A percentile compares a stretch with the other conserved stretches of the same genome.
Evolutionary conservation across 2,797 vertebrate species (phyloP).

Genomic region (Macroramphosus scolopax): DNA sequence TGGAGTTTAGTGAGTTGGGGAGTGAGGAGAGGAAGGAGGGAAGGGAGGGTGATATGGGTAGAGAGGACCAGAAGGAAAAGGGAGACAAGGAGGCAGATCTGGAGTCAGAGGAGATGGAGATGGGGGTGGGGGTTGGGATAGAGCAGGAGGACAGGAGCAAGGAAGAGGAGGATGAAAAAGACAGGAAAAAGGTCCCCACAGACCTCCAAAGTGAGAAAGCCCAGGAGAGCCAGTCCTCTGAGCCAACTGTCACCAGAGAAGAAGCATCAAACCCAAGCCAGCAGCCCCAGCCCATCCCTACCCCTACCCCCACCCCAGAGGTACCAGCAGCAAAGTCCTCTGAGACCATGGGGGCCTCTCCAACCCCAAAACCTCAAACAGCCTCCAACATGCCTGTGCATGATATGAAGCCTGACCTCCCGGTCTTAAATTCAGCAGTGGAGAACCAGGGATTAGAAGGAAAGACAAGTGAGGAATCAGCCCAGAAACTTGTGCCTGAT

Average conservation of each 20-base stretch:
- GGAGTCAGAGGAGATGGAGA: slow-evolving; percentile 79
- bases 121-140: slow-evolving; percentile 73
- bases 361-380: slow-evolving; percentile 20
- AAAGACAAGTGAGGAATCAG: slow-evolving; percentile 45
- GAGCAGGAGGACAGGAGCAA: slow-evolving; percentile 69
- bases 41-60: slow-evolving; percentile 68
- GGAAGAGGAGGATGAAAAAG: slow-evolving; percentile 29
- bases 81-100: slow-evolving; percentile 78
- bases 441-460: slow-evolving; percentile 32
- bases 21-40: slow-evolving; percentile 66
- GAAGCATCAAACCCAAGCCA: slow-evolving; percentile 42
- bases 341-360: slow-evolving; percentile 13
- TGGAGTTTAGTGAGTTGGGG: slow-evolving; percentile 54
- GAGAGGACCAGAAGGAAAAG: slow-evolving; percentile 15
- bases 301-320: slow-evolving; percentile 40
- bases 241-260: slow-evolving; percentile 23
- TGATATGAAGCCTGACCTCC: slow-evolving; percentile 7
- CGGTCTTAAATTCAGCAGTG: background rate
- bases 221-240: slow-evolving; percentile 29
- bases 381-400: slow-evolving; percentile 8
- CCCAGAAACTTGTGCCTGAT: slow-evolving; percentile 11
- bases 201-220: slow-evolving; percentile 50
- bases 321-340: slow-evolving; percentile 29
- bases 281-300: slow-evolving; percentile 16
- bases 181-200: slow-evolving; percentile 44